These are phyloP conservation scores for Noctua janthe DNA, from an alignment of 2,888 invertebrate genomes.

Conservation along the genomic window DNA sequence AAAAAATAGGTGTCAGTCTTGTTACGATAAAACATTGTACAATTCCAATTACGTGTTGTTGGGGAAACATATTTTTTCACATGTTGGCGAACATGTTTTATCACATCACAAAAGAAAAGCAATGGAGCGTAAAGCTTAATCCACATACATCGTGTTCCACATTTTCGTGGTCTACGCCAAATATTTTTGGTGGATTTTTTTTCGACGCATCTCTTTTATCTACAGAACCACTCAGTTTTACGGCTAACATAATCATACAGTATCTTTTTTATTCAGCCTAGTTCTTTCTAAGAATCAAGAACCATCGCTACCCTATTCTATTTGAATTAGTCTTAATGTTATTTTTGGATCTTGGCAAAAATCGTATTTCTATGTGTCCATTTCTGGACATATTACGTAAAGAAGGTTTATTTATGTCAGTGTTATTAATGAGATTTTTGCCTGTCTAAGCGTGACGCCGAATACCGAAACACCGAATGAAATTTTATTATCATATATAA, in stretches of 20 bases:
- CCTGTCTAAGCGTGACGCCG: background rate
- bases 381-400: background rate
- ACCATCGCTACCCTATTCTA: background rate
- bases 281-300: slow-evolving; percentile 9
- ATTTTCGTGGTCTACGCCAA: slow-evolving; percentile 19
- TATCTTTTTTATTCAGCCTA: slow-evolving; percentile 30
- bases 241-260: slow-evolving; percentile 17
- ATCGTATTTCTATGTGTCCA: background rate
- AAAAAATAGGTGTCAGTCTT: background rate
- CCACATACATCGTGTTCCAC: slow-evolving; percentile 14
- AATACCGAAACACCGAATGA: background rate
- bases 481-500: background rate
- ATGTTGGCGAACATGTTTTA: slow-evolving; percentile 19
- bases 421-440: background rate
- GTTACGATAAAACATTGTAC: slow-evolving; percentile 9
- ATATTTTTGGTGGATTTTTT: slow-evolving; percentile 24
- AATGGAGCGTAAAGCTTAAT: slow-evolving; percentile 32
- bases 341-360: slow-evolving; percentile 1
- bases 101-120: slow-evolving; percentile 20
- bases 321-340: background rate
- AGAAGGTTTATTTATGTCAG: background rate
- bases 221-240: slow-evolving; percentile 57
- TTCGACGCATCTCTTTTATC: slow-evolving; percentile 40
- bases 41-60: slow-evolving; percentile 3
- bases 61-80: slow-evolving; percentile 24